Evolutionary conservation across 2,797 vertebrate genomes (phyloP).

Genomic region (Kryptolebias ocellatus): DNA sequence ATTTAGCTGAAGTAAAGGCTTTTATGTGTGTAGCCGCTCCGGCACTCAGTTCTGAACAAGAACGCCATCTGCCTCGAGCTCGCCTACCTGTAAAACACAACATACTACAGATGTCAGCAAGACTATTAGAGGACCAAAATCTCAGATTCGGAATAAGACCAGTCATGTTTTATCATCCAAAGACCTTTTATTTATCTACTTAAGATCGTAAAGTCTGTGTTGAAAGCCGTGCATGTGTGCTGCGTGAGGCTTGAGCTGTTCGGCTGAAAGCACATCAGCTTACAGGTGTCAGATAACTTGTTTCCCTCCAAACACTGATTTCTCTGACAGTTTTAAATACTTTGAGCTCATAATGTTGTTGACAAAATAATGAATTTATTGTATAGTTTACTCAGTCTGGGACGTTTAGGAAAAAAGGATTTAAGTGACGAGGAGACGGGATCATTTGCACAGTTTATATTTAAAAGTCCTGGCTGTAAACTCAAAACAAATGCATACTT

Average conservation of each 20-base stretch:
- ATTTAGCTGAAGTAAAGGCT: conserved; percentile 65
- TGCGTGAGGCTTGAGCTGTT: conserved; percentile 58
- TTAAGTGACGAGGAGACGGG: no score
- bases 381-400: conserved; percentile 2
- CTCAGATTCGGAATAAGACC: neutral
- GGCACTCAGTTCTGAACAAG: conserved; percentile 51
- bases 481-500: no score
- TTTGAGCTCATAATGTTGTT: neutral
- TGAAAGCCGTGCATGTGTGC: conserved; percentile 53
- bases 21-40: conserved; percentile 57
- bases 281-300: conserved; percentile 66
- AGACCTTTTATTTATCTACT: neutral
- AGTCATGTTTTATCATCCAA: neutral
- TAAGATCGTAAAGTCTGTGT: neutral
- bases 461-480: no score
- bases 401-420: no score
- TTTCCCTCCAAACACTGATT: conserved; percentile 39
- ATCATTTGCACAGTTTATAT: no score
- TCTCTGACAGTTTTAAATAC: conserved; percentile 20
- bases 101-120: conserved; percentile 23
- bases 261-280: conserved; percentile 54
- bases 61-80: conserved; percentile 64
- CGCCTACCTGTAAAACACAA: conserved; percentile 48
- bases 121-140: conserved; percentile 12
- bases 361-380: neutral